Evolutionary conservation across 1,140 invertebrate species (phyloP).

Genomic region (Drosophila nikananu): DNA sequence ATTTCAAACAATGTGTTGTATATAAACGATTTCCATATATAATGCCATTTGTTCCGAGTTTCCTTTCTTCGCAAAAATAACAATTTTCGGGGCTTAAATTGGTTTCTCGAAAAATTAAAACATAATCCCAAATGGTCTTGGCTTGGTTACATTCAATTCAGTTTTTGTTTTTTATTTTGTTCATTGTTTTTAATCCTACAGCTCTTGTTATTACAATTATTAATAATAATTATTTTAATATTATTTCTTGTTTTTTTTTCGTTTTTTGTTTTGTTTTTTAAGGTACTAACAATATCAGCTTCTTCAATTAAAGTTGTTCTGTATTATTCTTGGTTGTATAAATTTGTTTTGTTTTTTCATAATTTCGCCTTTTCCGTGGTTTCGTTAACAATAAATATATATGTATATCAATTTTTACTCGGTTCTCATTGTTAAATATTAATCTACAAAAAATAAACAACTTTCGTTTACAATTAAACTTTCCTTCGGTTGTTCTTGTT

Average conservation of each 20-base stretch:
- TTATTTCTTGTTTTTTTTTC: slow-evolving; percentile 41
- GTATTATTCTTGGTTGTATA: slow-evolving; percentile 58
- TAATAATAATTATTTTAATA: slow-evolving; percentile 73
- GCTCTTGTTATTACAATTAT: slow-evolving; percentile 75
- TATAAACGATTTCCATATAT: slow-evolving; percentile 78
- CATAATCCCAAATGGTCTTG: slow-evolving; percentile 73
- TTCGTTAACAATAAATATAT: slow-evolving; percentile 81
- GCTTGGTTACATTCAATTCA: slow-evolving; percentile 52
- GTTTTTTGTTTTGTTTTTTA: slow-evolving; percentile 55
- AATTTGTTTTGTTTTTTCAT: slow-evolving; percentile 75
- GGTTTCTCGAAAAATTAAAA: slow-evolving; percentile 63
- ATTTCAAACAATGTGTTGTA: slow-evolving; percentile 78
- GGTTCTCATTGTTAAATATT: slow-evolving; percentile 69
- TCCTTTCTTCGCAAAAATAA: slow-evolving; percentile 72
- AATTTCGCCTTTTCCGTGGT: slow-evolving; percentile 79
- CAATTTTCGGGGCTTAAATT: slow-evolving; percentile 64
- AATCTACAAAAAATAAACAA: slow-evolving; percentile 83
- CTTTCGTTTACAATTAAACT: slow-evolving; percentile 76
- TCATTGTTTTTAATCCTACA: slow-evolving; percentile 61
- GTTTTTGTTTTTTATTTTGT: slow-evolving; percentile 42
- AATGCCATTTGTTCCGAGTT: slow-evolving; percentile 67
- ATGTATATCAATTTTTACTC: slow-evolving; percentile 75
- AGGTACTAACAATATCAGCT: slow-evolving; percentile 84
- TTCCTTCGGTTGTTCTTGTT: slow-evolving; percentile 54
- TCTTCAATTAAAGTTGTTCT: slow-evolving; percentile 68